Evolutionary conservation across 2,888 invertebrate genomes (phyloP).

Genomic region (Archaeoteleia sp.): DNA sequence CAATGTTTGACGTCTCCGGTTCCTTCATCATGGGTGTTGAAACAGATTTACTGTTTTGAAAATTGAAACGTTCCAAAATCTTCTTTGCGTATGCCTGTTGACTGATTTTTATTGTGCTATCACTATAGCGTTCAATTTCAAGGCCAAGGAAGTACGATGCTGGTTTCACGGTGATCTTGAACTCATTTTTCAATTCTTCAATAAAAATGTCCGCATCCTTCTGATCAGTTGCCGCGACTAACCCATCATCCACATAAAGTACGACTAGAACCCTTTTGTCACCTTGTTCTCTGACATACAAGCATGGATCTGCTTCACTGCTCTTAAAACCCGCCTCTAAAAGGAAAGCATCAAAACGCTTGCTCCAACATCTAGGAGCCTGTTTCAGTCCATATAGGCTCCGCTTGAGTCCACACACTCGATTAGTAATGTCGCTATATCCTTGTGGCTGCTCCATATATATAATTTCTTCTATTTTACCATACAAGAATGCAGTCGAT

Average conservation of each 20-base stretch:
- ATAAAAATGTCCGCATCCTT: slow-evolving; percentile 1
- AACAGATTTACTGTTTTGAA: slow-evolving; percentile 13
- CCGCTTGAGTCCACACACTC: slow-evolving; percentile 55
- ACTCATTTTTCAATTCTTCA: slow-evolving; percentile 6
- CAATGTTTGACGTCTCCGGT: slow-evolving; percentile 1
- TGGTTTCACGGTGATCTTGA: slow-evolving; percentile 8
- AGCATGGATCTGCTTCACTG: slow-evolving; percentile 23
- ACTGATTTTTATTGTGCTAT: slow-evolving; percentile 7
- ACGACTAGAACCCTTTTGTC: slow-evolving; percentile 1
- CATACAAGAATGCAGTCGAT: slow-evolving; percentile 47
- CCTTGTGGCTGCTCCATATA: slow-evolving; percentile 58
- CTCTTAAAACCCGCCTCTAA: neutral
- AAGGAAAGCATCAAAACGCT: slow-evolving; percentile 14
- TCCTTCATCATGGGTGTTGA: slow-evolving; percentile 19
- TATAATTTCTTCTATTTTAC: slow-evolving; percentile 47
- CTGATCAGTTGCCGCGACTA: slow-evolving; percentile 5
- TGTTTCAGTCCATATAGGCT: slow-evolving; percentile 63
- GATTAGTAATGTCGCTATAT: slow-evolving; percentile 33
- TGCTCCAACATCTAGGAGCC: slow-evolving; percentile 57
- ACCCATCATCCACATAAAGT: slow-evolving; percentile 27
- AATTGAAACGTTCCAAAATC: slow-evolving; percentile 24
- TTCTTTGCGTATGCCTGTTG: slow-evolving; percentile 18
- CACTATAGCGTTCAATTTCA: slow-evolving; percentile 9
- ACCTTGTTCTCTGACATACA: slow-evolving; percentile 8
- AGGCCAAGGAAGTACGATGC: slow-evolving; percentile 16